Conservation (phyloP, 2,888 invertebrate species). For the Pomacea canaliculata region DNA sequence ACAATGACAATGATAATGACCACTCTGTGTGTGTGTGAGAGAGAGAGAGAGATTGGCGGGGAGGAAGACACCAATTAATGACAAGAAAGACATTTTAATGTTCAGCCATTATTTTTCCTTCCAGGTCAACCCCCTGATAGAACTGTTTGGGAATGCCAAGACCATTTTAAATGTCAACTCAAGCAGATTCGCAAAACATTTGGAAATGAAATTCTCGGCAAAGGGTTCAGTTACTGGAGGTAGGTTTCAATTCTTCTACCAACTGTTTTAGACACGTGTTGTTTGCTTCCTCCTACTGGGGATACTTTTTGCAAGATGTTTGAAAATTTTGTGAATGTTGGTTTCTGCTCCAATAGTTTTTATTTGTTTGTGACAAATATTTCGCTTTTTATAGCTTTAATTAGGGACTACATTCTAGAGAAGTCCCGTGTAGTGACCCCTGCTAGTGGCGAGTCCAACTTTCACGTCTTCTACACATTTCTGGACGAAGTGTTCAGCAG, state of each 20-base stretch:
- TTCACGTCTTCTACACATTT: constrained; percentile 66
- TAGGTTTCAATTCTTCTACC: constrained; percentile 29
- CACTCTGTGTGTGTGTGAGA: not conserved
- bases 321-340: too few species aligned
- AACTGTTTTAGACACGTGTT: too few species aligned
- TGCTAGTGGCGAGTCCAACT: constrained; percentile 58
- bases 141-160: constrained; percentile 54
- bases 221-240: constrained; percentile 59
- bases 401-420: constrained; percentile 66
- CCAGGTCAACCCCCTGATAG: constrained; percentile 53
- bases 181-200: constrained; percentile 61
- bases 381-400: constrained; percentile 48
- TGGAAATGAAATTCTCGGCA: constrained; percentile 57
- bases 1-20: too few species aligned
- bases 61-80: not conserved
- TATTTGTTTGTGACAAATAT: not conserved
- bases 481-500: constrained; percentile 48
- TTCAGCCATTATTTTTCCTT: not conserved
- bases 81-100: too few species aligned
- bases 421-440: constrained; percentile 64
- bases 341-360: not conserved
- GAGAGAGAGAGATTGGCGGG: not conserved
- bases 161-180: constrained; percentile 57
- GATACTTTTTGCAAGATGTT: too few species aligned
- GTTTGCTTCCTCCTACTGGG: too few species aligned